These are phyloP conservation scores for Lasiurus cinereus DNA, from an alignment of 2,113 vertebrate genomes.

Conservation along the genomic window DNA sequence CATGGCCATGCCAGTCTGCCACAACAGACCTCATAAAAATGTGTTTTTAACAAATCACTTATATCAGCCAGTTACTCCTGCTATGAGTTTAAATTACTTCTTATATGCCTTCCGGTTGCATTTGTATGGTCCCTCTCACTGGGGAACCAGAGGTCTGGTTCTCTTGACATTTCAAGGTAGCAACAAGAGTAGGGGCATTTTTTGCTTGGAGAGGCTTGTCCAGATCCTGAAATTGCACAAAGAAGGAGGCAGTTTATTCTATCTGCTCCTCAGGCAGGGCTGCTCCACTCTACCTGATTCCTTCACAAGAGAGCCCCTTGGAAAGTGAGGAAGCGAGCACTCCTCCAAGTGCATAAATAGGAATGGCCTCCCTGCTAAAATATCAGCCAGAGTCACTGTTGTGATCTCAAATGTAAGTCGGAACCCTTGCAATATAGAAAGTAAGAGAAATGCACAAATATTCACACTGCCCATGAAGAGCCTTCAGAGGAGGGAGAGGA, in stretches of 20 bases:
- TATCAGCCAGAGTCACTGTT: background rate
- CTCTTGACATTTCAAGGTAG: background rate
- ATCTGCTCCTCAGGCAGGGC: background rate
- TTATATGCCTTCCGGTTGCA: background rate
- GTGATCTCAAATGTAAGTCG: background rate
- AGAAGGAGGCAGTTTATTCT: background rate
- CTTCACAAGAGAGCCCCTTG: background rate
- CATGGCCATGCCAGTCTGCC: background rate
- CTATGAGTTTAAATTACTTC: conserved; percentile 27
- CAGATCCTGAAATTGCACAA: background rate
- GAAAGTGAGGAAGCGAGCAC: background rate
- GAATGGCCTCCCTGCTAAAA: background rate
- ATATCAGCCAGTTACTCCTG: background rate
- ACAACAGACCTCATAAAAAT: background rate
- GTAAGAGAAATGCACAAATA: background rate
- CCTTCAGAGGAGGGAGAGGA: background rate
- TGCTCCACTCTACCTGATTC: background rate
- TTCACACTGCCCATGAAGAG: background rate
- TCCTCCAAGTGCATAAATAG: background rate
- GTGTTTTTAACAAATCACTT: conserved; percentile 53
- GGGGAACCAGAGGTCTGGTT: background rate
- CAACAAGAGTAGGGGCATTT: background rate
- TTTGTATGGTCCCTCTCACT: background rate
- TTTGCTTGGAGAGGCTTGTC: background rate
- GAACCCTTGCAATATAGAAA: background rate